These are phyloP conservation scores for Agriopis leucophaearia DNA, from an alignment of 2,888 invertebrate genomes.

Conservation along the genomic window DNA sequence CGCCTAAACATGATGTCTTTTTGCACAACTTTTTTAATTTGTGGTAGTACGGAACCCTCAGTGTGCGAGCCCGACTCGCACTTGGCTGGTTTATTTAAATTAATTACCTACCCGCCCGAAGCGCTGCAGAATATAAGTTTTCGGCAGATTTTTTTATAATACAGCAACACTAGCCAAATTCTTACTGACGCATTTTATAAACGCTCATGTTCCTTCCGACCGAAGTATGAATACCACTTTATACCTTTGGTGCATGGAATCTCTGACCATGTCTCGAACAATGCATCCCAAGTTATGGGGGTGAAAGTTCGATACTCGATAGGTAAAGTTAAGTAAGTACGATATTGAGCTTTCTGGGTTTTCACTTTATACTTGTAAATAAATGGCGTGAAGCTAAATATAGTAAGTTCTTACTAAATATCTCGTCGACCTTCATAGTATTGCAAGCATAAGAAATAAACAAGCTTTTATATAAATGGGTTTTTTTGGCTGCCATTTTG, in stretches of 20 bases:
- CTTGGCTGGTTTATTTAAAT: no score
- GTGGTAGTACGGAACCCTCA: no score
- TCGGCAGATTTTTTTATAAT: background rate
- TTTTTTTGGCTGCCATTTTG: no score
- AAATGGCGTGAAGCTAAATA: no score
- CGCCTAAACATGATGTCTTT: no score
- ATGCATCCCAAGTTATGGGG: constrained; percentile 38
- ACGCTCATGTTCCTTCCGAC: constrained; percentile 28
- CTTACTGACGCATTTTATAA: constrained; percentile 28
- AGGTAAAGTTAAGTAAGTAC: constrained; percentile 24
- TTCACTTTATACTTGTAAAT: background rate
- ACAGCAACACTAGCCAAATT: constrained; percentile 16
- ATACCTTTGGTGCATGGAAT: constrained; percentile 28
- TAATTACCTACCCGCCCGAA: background rate
- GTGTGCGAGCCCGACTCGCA: no score
- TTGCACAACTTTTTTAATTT: no score
- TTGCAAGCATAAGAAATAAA: no score
- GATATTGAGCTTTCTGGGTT: constrained; percentile 3
- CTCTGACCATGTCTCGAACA: constrained; percentile 37
- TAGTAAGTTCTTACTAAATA: no score
- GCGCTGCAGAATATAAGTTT: background rate
- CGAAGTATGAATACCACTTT: constrained; percentile 24
- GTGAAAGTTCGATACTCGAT: constrained; percentile 23
- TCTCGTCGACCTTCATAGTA: no score
- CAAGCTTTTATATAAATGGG: no score